A percentile compares a stretch with the other conserved stretches of the same genome.
These are phyloP conservation scores for Malurus leucopterus DNA, from an alignment of 2,797 vertebrate species.

Conservation along the genomic window DNA sequence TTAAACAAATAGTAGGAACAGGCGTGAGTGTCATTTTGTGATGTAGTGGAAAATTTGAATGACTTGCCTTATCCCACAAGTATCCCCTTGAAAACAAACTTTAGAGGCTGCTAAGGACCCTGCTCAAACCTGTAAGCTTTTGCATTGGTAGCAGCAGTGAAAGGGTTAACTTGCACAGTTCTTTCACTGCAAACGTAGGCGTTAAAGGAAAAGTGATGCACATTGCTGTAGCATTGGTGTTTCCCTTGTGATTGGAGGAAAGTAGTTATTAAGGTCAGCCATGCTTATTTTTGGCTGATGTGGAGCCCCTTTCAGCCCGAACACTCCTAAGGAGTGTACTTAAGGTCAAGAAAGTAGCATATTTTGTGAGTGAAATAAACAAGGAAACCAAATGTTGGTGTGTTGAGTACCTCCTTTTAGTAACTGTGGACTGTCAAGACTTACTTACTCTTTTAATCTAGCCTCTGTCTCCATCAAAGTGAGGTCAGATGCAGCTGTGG, in stretches of 20 bases:
- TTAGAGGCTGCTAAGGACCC: not conserved
- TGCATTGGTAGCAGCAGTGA: not conserved
- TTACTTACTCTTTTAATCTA: not conserved
- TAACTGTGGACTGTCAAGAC: not conserved
- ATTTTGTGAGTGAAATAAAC: constrained; percentile 48
- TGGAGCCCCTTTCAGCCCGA: constrained; percentile 25
- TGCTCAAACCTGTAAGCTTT: not conserved
- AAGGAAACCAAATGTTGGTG: not conserved
- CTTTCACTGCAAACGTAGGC: not conserved
- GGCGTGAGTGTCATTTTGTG: not conserved
- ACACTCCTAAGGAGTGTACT: constrained; percentile 56
- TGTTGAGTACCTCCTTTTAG: not conserved
- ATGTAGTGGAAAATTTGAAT: constrained; percentile 16
- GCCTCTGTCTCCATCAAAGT: not conserved
- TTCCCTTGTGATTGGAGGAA: constrained; percentile 49
- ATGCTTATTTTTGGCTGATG: constrained; percentile 46
- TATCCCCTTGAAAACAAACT: not conserved
- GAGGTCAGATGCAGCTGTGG: not conserved
- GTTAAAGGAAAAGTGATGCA: constrained; percentile 23
- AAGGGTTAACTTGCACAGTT: not conserved
- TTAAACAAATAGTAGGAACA: constrained; percentile 30
- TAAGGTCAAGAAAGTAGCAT: constrained; percentile 53
- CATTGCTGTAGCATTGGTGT: not conserved
- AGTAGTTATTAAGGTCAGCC: constrained; percentile 50
- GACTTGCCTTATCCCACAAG: not conserved